These are phyloP conservation scores for Lagopus leucura DNA, from an alignment of 2,113 vertebrate species.

Conservation along the genomic window DNA sequence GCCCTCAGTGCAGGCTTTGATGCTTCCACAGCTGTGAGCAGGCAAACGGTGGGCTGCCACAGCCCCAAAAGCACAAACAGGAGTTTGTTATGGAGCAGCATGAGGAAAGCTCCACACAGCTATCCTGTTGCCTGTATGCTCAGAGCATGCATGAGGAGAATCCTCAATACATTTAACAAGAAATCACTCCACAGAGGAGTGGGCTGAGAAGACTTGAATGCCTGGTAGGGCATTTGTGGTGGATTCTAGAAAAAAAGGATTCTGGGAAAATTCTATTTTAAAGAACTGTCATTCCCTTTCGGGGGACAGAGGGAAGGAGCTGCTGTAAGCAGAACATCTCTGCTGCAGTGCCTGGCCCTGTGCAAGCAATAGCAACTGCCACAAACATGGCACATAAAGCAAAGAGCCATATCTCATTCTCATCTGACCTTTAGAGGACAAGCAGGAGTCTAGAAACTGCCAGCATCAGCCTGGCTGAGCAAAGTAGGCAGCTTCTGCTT, in stretches of 20 bases:
- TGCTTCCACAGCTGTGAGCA: neutral
- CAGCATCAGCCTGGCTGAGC: neutral
- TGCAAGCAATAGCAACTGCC: neutral
- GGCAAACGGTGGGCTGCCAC: neutral
- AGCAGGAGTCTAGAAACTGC: neutral
- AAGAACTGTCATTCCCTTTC: neutral
- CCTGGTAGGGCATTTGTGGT: neutral
- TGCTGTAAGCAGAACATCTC: neutral
- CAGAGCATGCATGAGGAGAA: neutral
- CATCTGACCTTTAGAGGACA: neutral
- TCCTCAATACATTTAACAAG: neutral
- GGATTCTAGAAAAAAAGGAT: neutral
- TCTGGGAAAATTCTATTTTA: neutral
- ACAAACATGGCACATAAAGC: neutral
- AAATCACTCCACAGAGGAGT: neutral
- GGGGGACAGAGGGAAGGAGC: neutral
- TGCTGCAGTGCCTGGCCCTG: neutral
- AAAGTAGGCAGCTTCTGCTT: too few relatives aligned
- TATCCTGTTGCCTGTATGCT: neutral
- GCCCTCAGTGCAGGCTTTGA: neutral
- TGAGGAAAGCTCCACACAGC: fast-evolving
- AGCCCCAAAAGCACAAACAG: neutral
- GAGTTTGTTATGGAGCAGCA: neutral
- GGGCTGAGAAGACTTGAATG: neutral
- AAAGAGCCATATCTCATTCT: fast-evolving